phyloP scores from a whole-genome alignment of 2,113 vertebrate genomes.

The Pterocles orientalis region DNA sequence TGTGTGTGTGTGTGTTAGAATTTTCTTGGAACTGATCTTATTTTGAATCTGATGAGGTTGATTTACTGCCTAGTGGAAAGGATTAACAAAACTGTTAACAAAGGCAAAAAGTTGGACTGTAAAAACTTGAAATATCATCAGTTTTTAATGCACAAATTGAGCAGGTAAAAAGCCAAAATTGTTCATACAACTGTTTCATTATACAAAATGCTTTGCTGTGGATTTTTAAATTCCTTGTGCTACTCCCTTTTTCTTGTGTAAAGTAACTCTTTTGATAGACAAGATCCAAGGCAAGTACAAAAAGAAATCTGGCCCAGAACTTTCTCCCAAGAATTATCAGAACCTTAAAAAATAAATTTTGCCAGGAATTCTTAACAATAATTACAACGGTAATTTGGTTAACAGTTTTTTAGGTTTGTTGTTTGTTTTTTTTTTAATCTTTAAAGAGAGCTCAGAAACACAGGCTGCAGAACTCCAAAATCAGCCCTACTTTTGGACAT shows the following conservation, averaged over 20 bases:
- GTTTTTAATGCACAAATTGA: neutral
- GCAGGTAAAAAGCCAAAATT: neutral
- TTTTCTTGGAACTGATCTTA: neutral
- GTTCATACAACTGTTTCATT: neutral
- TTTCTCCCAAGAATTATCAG: neutral
- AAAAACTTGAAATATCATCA: neutral
- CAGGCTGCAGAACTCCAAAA: neutral
- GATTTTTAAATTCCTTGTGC: neutral
- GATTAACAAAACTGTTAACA: neutral
- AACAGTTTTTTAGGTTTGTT: neutral
- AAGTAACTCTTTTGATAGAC: neutral
- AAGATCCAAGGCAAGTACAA: neutral
- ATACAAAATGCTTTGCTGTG: neutral
- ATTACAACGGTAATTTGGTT: neutral
- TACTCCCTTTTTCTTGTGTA: neutral
- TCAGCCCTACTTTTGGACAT: neutral
- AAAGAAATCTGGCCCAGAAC: neutral
- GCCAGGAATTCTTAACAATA: neutral
- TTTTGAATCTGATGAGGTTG: neutral
- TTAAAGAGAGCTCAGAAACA: neutral
- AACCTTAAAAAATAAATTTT: neutral
- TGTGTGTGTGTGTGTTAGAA: neutral
- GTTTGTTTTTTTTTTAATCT: neutral
- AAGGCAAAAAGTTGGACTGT: neutral
- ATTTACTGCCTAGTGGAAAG: neutral